These are phyloP conservation scores for Connochaetes taurinus DNA, from an alignment of 2,113 vertebrate species.

Conservation along the genomic window DNA sequence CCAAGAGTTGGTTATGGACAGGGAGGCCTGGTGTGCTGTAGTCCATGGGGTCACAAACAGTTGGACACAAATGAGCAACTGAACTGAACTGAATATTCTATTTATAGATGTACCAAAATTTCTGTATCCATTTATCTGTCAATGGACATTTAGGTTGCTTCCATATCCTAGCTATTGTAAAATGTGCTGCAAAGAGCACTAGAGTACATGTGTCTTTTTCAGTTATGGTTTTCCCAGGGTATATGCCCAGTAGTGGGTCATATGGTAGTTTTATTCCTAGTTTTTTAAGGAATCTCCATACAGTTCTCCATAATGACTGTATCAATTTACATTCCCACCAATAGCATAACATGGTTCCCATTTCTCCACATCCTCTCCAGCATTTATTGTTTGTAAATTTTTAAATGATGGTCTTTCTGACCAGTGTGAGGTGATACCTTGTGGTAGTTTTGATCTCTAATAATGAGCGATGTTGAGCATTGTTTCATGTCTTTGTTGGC, in stretches of 20 bases:
- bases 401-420: background rate
- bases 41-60: background rate
- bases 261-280: background rate
- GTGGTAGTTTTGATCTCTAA: background rate
- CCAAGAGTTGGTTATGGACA: background rate
- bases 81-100: background rate
- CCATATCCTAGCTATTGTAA: background rate
- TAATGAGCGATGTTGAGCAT: fast-evolving
- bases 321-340: background rate
- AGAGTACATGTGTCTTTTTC: background rate
- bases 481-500: fast-evolving
- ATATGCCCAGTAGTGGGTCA: background rate
- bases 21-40: background rate
- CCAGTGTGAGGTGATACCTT: background rate
- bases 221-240: background rate
- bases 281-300: background rate
- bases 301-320: background rate
- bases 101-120: background rate
- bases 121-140: background rate
- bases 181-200: background rate
- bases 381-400: background rate
- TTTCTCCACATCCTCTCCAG: background rate
- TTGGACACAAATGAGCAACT: background rate
- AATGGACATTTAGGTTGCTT: background rate
- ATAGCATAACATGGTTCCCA: background rate